Percentiles rank a stretch among this genome's conserved stretches.
Conservation (phyloP, 1,140 invertebrate species). For the Stenopsyche tienmushanensis region DNA sequence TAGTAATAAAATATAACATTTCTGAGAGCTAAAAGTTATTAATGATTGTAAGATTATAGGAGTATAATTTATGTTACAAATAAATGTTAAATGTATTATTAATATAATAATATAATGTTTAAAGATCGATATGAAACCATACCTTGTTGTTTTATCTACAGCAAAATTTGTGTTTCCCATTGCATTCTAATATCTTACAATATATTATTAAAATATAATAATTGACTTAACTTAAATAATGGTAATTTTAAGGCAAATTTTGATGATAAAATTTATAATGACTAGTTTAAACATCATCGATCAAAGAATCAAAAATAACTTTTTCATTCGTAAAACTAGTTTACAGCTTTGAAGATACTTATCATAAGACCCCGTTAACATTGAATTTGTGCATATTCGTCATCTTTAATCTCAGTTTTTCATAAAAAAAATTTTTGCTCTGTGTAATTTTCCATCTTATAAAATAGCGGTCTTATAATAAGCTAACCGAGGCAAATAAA, state of each 20-base stretch:
- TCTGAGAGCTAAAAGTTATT: constrained; percentile 14
- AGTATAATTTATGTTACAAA: constrained; percentile 13
- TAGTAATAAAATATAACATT: constrained; percentile 20
- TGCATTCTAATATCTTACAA: neutral
- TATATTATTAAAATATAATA: neutral
- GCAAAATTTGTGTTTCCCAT: neutral
- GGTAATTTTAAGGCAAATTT: neutral
- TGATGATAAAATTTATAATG: constrained; percentile 18
- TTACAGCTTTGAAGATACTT: too few relatives aligned
- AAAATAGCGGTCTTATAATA: too few relatives aligned
- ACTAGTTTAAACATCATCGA: constrained; percentile 18
- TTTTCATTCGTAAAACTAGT: too few relatives aligned
- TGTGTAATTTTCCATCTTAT: too few relatives aligned
- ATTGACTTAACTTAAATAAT: constrained; percentile 3
- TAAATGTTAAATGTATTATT: neutral
- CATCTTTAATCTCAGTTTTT: too few relatives aligned
- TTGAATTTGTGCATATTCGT: too few relatives aligned
- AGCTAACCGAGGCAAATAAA: too few relatives aligned
- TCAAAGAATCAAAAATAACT: constrained; percentile 22
- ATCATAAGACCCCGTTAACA: too few relatives aligned
- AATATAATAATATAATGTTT: neutral
- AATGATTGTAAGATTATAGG: neutral
- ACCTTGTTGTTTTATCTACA: neutral
- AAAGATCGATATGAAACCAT: neutral
- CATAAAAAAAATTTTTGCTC: too few relatives aligned